phyloP scores from a whole-genome alignment of 2,888 invertebrate species.

The Ceriagrion tenellum region DNA sequence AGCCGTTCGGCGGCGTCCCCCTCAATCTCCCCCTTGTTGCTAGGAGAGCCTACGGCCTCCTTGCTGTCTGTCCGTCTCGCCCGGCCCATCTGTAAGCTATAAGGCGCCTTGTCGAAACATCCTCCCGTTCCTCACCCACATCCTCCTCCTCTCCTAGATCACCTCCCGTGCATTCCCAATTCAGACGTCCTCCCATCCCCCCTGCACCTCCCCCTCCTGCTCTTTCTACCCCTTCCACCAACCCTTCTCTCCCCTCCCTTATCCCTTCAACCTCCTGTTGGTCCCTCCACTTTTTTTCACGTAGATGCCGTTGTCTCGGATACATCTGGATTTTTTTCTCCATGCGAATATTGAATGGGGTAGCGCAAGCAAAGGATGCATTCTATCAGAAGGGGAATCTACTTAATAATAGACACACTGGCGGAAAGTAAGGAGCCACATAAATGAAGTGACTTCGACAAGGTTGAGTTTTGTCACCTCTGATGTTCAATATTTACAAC shows the following conservation, averaged over 20 bases:
- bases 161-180: constrained; percentile 22
- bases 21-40: neutral
- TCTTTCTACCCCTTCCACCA: neutral
- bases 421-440: too few relatives aligned
- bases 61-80: neutral
- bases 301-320: neutral
- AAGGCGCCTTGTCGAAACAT: neutral
- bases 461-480: too few relatives aligned
- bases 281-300: neutral
- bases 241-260: neutral
- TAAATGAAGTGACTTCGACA: too few relatives aligned
- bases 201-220: neutral
- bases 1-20: neutral
- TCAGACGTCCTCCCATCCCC: neutral
- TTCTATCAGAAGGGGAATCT: too few relatives aligned
- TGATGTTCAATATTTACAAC: too few relatives aligned
- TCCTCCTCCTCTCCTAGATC: neutral
- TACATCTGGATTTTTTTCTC: neutral
- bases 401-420: too few relatives aligned
- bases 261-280: neutral
- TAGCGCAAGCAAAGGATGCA: too few relatives aligned
- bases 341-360: neutral
- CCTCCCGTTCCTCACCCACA: neutral
- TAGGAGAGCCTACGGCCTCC: neutral
- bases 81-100: constrained; percentile 34